Base-by-base conservation (phyloP, 2,797 vertebrate genomes). In the Lepus townsendii region DNA sequence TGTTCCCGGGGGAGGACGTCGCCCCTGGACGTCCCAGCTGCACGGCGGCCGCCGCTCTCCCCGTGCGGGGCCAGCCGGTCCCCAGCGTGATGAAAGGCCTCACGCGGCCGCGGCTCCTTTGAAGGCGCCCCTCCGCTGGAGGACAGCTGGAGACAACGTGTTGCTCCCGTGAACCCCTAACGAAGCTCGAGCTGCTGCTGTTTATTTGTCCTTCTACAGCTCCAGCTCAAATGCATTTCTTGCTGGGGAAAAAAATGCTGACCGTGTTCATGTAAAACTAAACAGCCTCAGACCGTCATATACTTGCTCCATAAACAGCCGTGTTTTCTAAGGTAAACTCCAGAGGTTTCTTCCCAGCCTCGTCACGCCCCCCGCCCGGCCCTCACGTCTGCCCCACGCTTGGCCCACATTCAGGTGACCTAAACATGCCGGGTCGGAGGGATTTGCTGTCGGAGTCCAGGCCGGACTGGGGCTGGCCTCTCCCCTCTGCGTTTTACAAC, bases 131-230 rank as follows among this genome's bases (percentile, higher is more conserved):
- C 99, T 98, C 98, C 98, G 97, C 95, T 83, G 5, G 52, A 89
- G 98, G 98, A 98, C 99, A 99, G 99, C 99, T 99, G 99, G 97
- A 88, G 97, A 97, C 98, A 99, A 98, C 97, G 97, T 99, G 99
- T 98, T 97, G 97, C 97, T 98, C 95, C 84, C 96, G 97, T 93
- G 85, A 96, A 97, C 95, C 97, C 96, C 87, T 27, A 88, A 94
- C 78, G 97, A 98, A 96, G 97, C 98, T 98, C 97, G 90, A 88
- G 38, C 92, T 86, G 91, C 97, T 97, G 79, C 87, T 96, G 95
- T 99, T 99, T 99, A 98, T 99, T 99, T 99, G 98, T 97, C 79
- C 97, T 97, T 97, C 17, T 19, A 57, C 90, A 96, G 94, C 95
- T 96, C 90, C 65, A 73, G 94, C 95, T 96, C 90, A 65, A 69